A percentile compares a stretch with the other conserved stretches of the same genome.
Evolutionary conservation across 2,797 vertebrate genomes (phyloP).

Genomic region (Phyllotis vaccarum): DNA sequence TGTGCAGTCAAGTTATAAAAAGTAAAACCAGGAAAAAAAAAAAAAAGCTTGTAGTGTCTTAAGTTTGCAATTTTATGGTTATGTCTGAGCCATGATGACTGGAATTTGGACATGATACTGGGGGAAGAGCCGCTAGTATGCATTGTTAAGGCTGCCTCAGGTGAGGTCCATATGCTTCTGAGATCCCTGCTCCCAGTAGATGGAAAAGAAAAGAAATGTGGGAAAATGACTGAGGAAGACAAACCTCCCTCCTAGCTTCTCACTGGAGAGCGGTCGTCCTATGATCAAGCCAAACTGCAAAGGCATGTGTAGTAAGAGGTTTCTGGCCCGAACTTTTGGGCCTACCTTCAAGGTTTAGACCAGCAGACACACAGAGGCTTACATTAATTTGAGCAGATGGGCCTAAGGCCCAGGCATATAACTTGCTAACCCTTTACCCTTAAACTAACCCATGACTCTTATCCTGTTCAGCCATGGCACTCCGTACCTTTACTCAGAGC

Average conservation of each 20-base stretch:
- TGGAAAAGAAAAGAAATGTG: not conserved
- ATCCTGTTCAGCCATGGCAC: no score
- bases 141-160: not conserved
- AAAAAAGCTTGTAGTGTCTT: not conserved
- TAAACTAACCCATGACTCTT: no score
- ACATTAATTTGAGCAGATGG: no score
- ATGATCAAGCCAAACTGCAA: not conserved
- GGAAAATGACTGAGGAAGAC: not conserved
- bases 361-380: no score
- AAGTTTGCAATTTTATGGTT: not conserved
- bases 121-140: not conserved
- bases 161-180: not conserved
- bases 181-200: not conserved
- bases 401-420: no score
- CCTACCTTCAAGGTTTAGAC: no score
- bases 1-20: not conserved
- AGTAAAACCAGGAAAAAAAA: not conserved
- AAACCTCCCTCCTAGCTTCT: not conserved
- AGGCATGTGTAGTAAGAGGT: no score
- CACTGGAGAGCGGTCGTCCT: conserved; percentile 2
- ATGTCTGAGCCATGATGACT: not conserved
- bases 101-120: not conserved
- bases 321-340: no score
- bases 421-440: no score
- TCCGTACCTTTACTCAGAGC: no score